Evolutionary conservation across 2,113 vertebrate genomes (phyloP).

Genomic region (Scatophagus argus): DNA sequence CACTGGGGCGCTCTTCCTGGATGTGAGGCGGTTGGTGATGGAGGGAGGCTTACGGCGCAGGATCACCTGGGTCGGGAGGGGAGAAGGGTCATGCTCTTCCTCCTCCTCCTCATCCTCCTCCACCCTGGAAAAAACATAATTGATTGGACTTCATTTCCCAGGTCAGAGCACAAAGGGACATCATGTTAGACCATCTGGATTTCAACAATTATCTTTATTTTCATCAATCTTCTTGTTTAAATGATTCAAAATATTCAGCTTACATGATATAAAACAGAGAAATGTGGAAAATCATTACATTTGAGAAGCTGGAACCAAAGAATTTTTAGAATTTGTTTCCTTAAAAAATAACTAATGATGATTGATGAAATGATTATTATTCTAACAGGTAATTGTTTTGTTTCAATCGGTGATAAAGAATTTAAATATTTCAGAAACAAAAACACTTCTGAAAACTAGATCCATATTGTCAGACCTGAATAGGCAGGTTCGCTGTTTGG

Average conservation of each 20-base stretch:
- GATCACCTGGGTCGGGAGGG: conserved; percentile 91
- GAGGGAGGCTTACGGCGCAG: conserved; percentile 93
- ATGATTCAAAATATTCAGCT: neutral
- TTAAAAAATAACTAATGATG: no score
- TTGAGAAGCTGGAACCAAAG: neutral
- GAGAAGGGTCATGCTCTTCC: conserved; percentile 90
- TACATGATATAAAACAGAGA: neutral
- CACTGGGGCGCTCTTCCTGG: conserved; percentile 94
- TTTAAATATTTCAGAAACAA: neutral
- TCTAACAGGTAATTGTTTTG: neutral
- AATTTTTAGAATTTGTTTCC: neutral
- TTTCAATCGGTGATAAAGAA: neutral
- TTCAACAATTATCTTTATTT: no score
- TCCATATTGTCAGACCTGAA: conserved; percentile 80
- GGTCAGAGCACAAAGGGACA: neutral
- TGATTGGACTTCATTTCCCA: neutral
- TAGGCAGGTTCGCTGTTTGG: conserved; percentile 90
- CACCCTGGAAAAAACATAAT: conserved; percentile 77
- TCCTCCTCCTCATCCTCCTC: conserved; percentile 98
- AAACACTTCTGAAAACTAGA: neutral
- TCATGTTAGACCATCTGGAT: neutral
- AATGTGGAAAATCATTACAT: neutral
- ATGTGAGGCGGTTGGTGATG: conserved; percentile 95
- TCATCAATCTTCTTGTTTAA: no score
- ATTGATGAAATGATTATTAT: neutral